Evolutionary conservation across 2,888 invertebrate species (phyloP).

Genomic region (Acronicta aceris): DNA sequence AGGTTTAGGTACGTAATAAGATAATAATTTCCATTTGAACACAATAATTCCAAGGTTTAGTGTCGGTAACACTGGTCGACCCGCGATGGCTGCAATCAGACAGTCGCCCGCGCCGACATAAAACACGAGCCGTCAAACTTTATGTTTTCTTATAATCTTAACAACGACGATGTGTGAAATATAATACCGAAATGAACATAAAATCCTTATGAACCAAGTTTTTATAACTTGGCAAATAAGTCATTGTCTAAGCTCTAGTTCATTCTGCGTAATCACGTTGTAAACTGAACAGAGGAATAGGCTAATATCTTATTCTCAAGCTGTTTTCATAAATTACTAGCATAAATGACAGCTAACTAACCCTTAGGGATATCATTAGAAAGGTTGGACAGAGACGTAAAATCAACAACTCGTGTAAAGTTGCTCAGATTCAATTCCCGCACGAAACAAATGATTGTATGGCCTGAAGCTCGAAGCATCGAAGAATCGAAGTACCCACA

Average conservation of each 20-base stretch:
- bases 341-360: too few relatives aligned
- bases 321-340: too few relatives aligned
- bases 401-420: too few relatives aligned
- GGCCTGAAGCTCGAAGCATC: too few relatives aligned
- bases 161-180: conserved; percentile 78
- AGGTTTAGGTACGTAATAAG: too few relatives aligned
- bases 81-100: conserved; percentile 43
- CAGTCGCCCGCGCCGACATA: conserved; percentile 60
- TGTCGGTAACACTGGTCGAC: conserved; percentile 15
- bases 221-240: conserved; percentile 81
- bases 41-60: conserved; percentile 24
- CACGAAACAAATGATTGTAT: too few relatives aligned
- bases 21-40: conserved; percentile 1
- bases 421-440: too few relatives aligned
- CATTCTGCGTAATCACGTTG: conserved; percentile 70
- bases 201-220: conserved; percentile 69
- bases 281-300: conserved; percentile 57
- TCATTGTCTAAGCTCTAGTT: conserved; percentile 75
- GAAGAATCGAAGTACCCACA: too few relatives aligned
- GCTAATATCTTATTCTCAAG: not conserved
- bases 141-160: conserved; percentile 77
- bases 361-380: too few relatives aligned
- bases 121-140: conserved; percentile 71
- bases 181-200: conserved; percentile 77
- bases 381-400: too few relatives aligned